Evolutionary conservation across 1,140 invertebrate genomes (phyloP).

Genomic region (Zaprionus capensis): DNA sequence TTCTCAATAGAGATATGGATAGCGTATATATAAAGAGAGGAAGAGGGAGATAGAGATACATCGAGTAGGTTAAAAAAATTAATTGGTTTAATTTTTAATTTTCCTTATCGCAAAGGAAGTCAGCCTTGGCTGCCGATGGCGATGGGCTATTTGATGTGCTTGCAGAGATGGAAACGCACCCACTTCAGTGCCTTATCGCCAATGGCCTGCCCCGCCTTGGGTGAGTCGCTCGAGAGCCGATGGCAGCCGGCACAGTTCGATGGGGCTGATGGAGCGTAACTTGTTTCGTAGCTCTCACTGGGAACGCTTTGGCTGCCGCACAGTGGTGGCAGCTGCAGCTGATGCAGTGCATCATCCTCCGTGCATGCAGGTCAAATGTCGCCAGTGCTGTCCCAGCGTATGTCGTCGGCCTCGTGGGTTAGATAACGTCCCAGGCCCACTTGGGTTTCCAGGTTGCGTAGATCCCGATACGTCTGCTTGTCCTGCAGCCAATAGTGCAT

Average conservation of each 20-base stretch:
- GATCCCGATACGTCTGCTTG: conserved; percentile 97
- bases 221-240: conserved; percentile 61
- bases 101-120: background rate
- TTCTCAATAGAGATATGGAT: conserved; percentile 2
- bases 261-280: conserved; percentile 36
- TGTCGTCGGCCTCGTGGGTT: conserved; percentile 98
- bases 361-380: conserved; percentile 80
- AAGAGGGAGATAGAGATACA: conserved; percentile 16
- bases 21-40: background rate
- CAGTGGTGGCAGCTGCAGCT: conserved; percentile 12
- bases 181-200: conserved; percentile 81
- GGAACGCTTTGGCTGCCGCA: conserved; percentile 41
- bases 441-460: conserved; percentile 93
- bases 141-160: conserved; percentile 74
- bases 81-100: background rate
- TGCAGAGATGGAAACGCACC: conserved; percentile 82
- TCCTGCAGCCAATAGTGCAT: conserved; percentile 98
- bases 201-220: conserved; percentile 75
- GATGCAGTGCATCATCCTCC: conserved; percentile 2
- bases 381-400: conserved; percentile 90
- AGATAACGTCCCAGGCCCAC: conserved; percentile 93
- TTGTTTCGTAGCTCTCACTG: conserved; percentile 47
- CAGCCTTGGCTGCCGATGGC: background rate
- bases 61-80: background rate
- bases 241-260: conserved; percentile 69